Evolutionary conservation across 2,888 invertebrate species (phyloP).

Genomic region (Scaeva pyrastri): DNA sequence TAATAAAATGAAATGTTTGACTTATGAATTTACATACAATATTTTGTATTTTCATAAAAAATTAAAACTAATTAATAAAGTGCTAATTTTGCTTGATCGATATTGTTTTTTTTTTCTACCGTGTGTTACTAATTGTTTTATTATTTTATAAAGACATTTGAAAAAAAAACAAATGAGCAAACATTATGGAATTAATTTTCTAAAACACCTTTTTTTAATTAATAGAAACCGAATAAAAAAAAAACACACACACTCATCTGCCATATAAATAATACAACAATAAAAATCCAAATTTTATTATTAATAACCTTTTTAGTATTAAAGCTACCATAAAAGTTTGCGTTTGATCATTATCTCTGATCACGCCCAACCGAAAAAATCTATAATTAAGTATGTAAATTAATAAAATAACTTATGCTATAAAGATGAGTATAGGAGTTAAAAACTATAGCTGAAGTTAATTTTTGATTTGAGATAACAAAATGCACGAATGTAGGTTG

Average conservation of each 20-base stretch:
- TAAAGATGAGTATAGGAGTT: too few relatives aligned
- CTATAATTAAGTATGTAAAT: constrained; percentile 30
- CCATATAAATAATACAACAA: not conserved
- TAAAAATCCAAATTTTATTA: constrained; percentile 7
- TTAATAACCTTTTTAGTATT: constrained; percentile 17
- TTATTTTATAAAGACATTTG: constrained; percentile 9
- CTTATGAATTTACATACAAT: too few relatives aligned
- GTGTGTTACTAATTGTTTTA: not conserved
- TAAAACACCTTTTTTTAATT: constrained; percentile 33
- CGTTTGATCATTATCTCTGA: constrained; percentile 21
- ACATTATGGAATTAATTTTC: not conserved
- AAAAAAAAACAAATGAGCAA: not conserved
- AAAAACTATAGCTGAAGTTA: too few relatives aligned
- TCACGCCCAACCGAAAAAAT: constrained; percentile 14
- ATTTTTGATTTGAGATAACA: too few relatives aligned
- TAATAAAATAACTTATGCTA: not conserved
- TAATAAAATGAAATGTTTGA: too few relatives aligned
- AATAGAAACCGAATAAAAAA: constrained; percentile 3
- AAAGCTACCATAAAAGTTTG: constrained; percentile 12
- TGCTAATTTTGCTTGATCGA: not conserved
- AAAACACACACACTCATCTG: not conserved
- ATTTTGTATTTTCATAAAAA: not conserved
- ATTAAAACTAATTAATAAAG: not conserved
- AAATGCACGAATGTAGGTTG: too few relatives aligned
- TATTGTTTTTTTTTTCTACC: not conserved